Conservation (phyloP, 1,140 invertebrate genomes). For the Euschistus heros region DNA sequence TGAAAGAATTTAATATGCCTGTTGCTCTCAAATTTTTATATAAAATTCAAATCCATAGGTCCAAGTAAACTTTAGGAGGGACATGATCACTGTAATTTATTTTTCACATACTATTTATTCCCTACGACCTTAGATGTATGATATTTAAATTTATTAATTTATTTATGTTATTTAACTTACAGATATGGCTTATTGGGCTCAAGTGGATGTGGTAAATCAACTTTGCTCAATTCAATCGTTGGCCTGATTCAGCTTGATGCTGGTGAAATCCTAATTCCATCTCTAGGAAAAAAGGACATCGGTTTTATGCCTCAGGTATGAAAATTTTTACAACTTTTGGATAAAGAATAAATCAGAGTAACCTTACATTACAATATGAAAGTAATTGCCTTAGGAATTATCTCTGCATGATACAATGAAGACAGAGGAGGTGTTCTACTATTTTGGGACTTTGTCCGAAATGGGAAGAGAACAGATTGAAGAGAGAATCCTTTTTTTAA, state of each 20-base stretch:
- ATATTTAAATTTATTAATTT: background rate
- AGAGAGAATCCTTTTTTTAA: background rate
- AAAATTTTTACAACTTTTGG: conserved; percentile 28
- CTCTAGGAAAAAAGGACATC: conserved; percentile 36
- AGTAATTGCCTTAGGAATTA: background rate
- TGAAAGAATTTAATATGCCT: too few relatives aligned
- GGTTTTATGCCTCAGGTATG: conserved; percentile 74
- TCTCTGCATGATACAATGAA: background rate
- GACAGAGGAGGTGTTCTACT: background rate
- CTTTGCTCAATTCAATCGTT: conserved; percentile 38
- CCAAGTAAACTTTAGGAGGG: too few relatives aligned
- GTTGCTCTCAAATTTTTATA: too few relatives aligned
- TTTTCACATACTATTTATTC: too few relatives aligned
- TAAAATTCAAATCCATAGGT: too few relatives aligned
- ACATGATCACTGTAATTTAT: too few relatives aligned
- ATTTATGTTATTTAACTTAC: conserved; percentile 13
- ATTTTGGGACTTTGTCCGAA: background rate
- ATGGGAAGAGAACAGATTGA: background rate
- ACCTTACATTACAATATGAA: background rate
- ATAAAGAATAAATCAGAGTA: background rate
- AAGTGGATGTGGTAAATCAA: conserved; percentile 38
- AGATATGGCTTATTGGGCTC: conserved; percentile 39
- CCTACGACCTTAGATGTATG: too few relatives aligned
- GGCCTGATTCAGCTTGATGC: conserved; percentile 34
- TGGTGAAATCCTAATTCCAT: conserved; percentile 35